phyloP scores from a whole-genome alignment of 2,113 vertebrate species.

The Ceyx cyanopectus region DNA sequence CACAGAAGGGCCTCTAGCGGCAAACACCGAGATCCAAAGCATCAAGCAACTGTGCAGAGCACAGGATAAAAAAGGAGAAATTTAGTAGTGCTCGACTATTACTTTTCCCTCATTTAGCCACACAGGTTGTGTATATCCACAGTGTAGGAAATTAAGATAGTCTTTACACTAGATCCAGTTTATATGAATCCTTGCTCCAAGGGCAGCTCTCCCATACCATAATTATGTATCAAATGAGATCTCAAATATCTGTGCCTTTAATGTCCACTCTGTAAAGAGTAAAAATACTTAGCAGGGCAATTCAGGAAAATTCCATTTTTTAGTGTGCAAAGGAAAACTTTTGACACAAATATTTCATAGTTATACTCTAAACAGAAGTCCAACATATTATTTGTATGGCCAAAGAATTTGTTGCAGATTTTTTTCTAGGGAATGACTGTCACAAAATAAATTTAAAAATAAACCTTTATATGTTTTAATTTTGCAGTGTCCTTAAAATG shows the following conservation, averaged over 20 bases:
- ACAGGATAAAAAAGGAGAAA: not conserved
- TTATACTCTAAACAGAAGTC: not conserved
- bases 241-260: not conserved
- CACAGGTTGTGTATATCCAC: no score
- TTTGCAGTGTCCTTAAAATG: not conserved
- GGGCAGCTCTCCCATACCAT: not conserved
- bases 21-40: accelerated
- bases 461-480: not conserved
- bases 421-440: not conserved
- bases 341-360: not conserved
- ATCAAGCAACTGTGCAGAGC: accelerated
- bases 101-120: not conserved
- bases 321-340: not conserved
- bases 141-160: accelerated
- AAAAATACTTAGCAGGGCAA: not conserved
- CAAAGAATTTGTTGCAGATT: not conserved
- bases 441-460: not conserved
- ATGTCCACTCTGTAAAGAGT: not conserved
- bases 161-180: not conserved
- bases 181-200: not conserved
- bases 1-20: not conserved
- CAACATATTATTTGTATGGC: not conserved
- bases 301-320: not conserved
- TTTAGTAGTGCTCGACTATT: not conserved
- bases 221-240: not conserved